A percentile compares a stretch with the other conserved stretches of the same genome.
Evolutionary conservation across 2,797 vertebrate genomes (phyloP).

Genomic region (Manis crassicaudata): DNA sequence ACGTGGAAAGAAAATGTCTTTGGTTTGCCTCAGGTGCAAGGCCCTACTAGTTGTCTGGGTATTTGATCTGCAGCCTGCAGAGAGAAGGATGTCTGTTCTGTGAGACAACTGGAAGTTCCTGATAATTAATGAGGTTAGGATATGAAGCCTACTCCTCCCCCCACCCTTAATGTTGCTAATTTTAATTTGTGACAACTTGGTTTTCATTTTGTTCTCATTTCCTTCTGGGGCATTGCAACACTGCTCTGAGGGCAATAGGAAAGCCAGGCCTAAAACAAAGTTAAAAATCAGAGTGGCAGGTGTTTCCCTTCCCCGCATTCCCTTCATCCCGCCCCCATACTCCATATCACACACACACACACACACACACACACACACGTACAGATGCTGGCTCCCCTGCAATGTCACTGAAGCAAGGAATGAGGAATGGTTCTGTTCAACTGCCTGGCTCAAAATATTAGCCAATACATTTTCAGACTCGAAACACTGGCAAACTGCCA

Average conservation of each 20-base stretch:
- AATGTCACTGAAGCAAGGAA: background rate
- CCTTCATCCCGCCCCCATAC: background rate
- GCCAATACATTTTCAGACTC: conserved; percentile 40
- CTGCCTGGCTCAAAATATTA: background rate
- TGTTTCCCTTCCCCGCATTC: background rate
- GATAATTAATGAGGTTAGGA: background rate
- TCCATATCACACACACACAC: too few species aligned
- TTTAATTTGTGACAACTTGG: background rate
- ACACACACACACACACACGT: background rate
- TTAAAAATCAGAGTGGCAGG: background rate
- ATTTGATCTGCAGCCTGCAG: background rate
- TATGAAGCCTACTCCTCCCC: background rate
- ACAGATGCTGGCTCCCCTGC: background rate
- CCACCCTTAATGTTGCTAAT: background rate
- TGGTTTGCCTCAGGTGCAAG: background rate
- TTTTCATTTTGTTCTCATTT: background rate
- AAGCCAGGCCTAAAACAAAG: background rate
- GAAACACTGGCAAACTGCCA: conserved; percentile 9
- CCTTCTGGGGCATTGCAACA: background rate
- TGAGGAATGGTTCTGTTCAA: background rate
- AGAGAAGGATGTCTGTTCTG: background rate
- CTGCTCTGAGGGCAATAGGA: background rate
- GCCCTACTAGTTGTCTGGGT: background rate
- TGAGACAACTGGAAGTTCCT: background rate
- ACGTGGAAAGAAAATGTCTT: background rate